Evolutionary conservation across 2,113 vertebrate genomes (phyloP).

Genomic region (Oncorhynchus clarkii): DNA sequence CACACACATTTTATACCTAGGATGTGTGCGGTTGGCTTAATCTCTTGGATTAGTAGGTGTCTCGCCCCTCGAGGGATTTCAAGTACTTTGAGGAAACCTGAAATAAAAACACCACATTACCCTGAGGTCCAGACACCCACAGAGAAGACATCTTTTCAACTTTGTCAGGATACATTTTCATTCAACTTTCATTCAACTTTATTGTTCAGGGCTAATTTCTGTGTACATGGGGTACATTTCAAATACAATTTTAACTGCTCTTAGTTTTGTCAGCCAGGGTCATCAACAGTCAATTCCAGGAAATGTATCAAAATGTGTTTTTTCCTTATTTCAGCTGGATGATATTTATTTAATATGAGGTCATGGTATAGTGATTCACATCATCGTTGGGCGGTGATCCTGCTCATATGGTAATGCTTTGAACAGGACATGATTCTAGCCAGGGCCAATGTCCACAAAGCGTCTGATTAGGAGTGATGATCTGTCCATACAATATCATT

Average conservation of each 20-base stretch:
- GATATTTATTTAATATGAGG: constrained; percentile 22
- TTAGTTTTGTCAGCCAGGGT: no score
- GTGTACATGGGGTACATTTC: no score
- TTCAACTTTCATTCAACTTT: no score
- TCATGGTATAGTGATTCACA: constrained; percentile 9
- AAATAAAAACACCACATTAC: constrained; percentile 18
- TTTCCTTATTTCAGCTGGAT: constrained; percentile 15
- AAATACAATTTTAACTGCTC: no score
- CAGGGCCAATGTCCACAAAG: not conserved
- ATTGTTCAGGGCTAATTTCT: no score
- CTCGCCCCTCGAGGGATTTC: constrained; percentile 92
- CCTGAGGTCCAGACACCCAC: no score
- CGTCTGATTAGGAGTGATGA: no score
- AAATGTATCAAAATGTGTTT: constrained; percentile 10
- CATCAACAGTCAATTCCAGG: constrained; percentile 6
- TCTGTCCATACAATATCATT: no score
- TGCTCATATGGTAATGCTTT: constrained; percentile 29
- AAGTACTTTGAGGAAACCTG: constrained; percentile 92
- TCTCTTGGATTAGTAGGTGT: constrained; percentile 92
- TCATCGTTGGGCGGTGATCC: constrained; percentile 30
- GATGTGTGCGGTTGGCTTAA: constrained; percentile 80
- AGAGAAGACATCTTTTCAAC: no score
- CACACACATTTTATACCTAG: constrained; percentile 76
- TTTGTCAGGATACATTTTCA: no score
- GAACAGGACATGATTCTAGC: not conserved